Base-by-base conservation (phyloP, 2,888 invertebrate species). In the Polymixis lichenea region DNA sequence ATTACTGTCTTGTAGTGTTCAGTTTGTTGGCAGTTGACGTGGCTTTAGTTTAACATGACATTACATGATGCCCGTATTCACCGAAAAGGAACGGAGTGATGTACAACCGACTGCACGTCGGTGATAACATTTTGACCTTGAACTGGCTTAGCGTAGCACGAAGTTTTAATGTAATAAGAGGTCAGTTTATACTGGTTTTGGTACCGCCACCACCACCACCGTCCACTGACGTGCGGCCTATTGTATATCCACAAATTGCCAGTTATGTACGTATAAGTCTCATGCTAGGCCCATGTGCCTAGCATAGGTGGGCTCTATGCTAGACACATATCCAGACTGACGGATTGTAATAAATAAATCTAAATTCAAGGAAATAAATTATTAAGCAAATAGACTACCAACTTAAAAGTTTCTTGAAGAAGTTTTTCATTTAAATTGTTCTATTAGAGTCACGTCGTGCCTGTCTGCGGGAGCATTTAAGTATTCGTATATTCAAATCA, bases 21-120 rank as follows among this genome's bases (percentile, higher is more conserved):
- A 56, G 9, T 75, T 61, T 17, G 56, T 60, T 82, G 11, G 32
- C 25, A 51, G 46, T 53, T 71, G 11, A 17, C 8, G 11, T 56
- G 28, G 2, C 3, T 53, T 67, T 46, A 25, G 65, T 65, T 58
- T 51, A 32, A 28, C 22, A 22, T 25, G 19, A 46, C 17, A 55
- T 55, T 22, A 43, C 1, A 15, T 25, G 17, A 6, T n/a, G 0
- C 51, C 32, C 32, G 19, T 7, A 49, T 38, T 53, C 32, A 2
- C 2, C 0, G 2, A 32, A 32, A 17, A 1, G 7, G 9, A 6
- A 51, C 6, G 3, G n/a, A 51, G 22, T 6, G 8, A 51, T 51
- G 22, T 66, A n/a, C 2, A 32, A 11, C 6, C 17, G 15, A 49
- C 15, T 4, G 15, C 5, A 51, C 22, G 19, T 28, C 19, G 7